Base-by-base conservation (phyloP, 2,888 invertebrate genomes). In the Phengaris arion region DNA sequence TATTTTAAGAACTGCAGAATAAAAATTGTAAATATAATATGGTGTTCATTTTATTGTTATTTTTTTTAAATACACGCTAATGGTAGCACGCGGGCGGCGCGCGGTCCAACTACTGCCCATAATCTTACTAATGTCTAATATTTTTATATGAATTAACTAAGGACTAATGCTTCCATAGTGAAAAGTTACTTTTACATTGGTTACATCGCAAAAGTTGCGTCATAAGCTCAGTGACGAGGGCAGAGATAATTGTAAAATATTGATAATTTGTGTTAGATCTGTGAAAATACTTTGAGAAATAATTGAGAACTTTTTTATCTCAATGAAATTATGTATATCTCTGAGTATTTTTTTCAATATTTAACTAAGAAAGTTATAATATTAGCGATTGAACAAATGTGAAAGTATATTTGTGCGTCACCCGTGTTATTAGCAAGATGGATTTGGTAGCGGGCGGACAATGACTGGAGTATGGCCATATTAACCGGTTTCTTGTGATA, bases 31-130 rank as follows among this genome's bases (percentile, higher is more conserved):
- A 90, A 92, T 92, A 92, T 85, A 86, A 87, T 84, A 89, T 86
- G 84, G 87, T 90, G 89, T 91, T 90, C 90, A 89, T 89, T 91
- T 86, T 88, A 89, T 91, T 86, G 89, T 86, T 91, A 91, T 88
- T 89, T 91, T 90, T 90, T 92, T 88, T 88, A 89, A 87, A 88
- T 85, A 88, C 89, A 89, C 87, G 84, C 86, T 85, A 85, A 85
- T 84, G 81, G 83, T 77, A 79, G 81, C 81, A 76, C 48, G 68
- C 68, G 55, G 76, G 77, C 81, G 80, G 81, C 79, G 83, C 83
- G 81, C 85, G 85, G 86, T 85, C 87, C 81, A 85, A 83, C 79
- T 76, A 77, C 79, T 76, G 77, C 77, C 59, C 68, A 51, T 64
- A 68, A 64, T 15, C 74, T 74, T n/a, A 76, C 75, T 70, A 75